Evolutionary conservation across 1,140 invertebrate species (phyloP).

Genomic region (Atta texana): DNA sequence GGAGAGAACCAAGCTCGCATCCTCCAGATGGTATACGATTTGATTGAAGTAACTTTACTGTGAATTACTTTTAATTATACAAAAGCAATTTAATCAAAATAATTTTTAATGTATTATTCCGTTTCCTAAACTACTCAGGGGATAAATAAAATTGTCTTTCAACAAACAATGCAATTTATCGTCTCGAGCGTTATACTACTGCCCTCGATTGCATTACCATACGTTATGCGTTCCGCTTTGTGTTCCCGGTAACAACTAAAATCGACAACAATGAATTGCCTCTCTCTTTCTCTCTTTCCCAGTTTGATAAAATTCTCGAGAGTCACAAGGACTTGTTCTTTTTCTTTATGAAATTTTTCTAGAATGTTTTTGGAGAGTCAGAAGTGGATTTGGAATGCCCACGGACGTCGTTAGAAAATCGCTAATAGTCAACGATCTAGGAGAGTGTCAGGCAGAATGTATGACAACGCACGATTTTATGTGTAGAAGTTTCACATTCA

Average conservation of each 20-base stretch:
- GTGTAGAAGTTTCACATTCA: constrained; percentile 92
- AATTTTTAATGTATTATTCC: constrained; percentile 4
- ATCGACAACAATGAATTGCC: constrained; percentile 18
- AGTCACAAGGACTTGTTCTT: constrained; percentile 17
- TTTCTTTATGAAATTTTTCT: constrained; percentile 66
- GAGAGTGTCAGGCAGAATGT: constrained; percentile 92
- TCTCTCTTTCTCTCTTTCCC: background rate
- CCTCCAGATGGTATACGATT: constrained; percentile 74
- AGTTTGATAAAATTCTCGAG: constrained; percentile 26
- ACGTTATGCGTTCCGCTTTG: constrained; percentile 52
- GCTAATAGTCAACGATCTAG: constrained; percentile 89
- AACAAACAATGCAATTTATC: constrained; percentile 27
- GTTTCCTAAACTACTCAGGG: background rate
- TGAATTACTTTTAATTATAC: constrained; percentile 10
- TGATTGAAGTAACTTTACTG: constrained; percentile 17
- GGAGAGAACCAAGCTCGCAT: constrained; percentile 60
- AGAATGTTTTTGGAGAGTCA: constrained; percentile 94
- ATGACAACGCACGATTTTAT: constrained; percentile 89
- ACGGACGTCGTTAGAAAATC: constrained; percentile 88
- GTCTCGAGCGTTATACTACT: constrained; percentile 26
- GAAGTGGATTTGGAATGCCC: constrained; percentile 90
- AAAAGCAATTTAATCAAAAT: constrained; percentile 31
- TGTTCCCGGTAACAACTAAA: constrained; percentile 55
- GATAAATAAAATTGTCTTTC: constrained; percentile 27
- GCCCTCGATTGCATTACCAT: constrained; percentile 38